Base-by-base conservation (phyloP, 2,113 vertebrate genomes). In the Oenanthe oenanthe region DNA sequence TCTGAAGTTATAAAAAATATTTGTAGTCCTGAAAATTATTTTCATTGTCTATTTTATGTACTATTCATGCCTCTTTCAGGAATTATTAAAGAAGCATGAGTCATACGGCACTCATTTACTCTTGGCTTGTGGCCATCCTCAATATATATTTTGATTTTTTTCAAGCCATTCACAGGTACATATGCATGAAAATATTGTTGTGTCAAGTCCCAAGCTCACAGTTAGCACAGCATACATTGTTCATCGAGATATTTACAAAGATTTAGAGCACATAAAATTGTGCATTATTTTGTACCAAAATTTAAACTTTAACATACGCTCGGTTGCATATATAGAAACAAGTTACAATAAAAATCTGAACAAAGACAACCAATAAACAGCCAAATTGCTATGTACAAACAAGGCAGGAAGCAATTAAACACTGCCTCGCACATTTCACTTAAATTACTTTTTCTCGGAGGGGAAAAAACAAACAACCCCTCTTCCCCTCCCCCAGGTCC, bases 1-100 rank as follows among this genome's bases (percentile, higher is more conserved):
- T 98, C 95, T 95, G 97, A 97, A 98, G 96, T 97, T 98, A 98
- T 98, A 96, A 98, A 98, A 98, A 98, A 98, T 98, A 98, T 96
- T 97, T 97, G 96, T 97, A 96, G 95, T 97, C 95, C 96, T 91
- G 96, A 98, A 98, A 98, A 98, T 97, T 97, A 95, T 94, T 96
- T 97, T 97, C 97, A 95, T 96, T 97, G 93, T 97, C 94, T 96
- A 96, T 88, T 98, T 97, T 97, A 97, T 84, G 95, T 95, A 94
- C 93, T 97, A 90, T 80, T 84, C 93, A 97, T 95, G 95, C 97
- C 96, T 97, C 94, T 97, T 97, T 94, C 95, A 96, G 94, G 95
- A 97, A 97, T 97, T 90, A 93, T 92, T 94, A 89, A 97, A 98
- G 97, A 97, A 93, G 93, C 97, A 89, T 90, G 89, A 91, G 68